These are phyloP conservation scores for Rhopalosiphum padi DNA, from an alignment of 1,140 invertebrate genomes.

Conservation along the genomic window DNA sequence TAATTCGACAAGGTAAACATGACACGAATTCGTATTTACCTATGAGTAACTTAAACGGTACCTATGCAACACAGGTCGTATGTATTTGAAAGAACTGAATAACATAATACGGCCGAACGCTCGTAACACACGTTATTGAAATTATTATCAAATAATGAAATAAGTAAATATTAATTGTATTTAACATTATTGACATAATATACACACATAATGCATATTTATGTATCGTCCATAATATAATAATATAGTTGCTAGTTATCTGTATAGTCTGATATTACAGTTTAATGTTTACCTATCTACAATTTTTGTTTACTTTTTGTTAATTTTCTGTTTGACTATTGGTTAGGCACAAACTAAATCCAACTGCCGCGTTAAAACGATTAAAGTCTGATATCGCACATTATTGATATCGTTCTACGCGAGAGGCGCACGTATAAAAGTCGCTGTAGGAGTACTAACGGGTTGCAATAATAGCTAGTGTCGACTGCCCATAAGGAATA, in stretches of 20 bases:
- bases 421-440: neutral
- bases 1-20: neutral
- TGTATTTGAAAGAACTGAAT: neutral
- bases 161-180: neutral
- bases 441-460: neutral
- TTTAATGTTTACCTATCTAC: neutral
- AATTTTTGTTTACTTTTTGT: constrained; percentile 7
- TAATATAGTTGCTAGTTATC: neutral
- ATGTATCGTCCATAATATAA: neutral
- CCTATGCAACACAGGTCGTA: neutral
- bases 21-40: neutral
- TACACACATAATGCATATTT: neutral
- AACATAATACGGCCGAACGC: neutral
- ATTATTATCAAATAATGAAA: neutral
- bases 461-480: neutral
- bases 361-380: neutral
- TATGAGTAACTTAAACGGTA: neutral
- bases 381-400: neutral
- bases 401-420: neutral
- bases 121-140: neutral
- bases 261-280: neutral
- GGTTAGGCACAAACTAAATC: neutral
- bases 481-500: neutral
- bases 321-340: neutral
- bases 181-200: neutral